These are phyloP conservation scores for Enteromius fasciolatus DNA, from an alignment of 2,797 vertebrate species.

Conservation along the genomic window DNA sequence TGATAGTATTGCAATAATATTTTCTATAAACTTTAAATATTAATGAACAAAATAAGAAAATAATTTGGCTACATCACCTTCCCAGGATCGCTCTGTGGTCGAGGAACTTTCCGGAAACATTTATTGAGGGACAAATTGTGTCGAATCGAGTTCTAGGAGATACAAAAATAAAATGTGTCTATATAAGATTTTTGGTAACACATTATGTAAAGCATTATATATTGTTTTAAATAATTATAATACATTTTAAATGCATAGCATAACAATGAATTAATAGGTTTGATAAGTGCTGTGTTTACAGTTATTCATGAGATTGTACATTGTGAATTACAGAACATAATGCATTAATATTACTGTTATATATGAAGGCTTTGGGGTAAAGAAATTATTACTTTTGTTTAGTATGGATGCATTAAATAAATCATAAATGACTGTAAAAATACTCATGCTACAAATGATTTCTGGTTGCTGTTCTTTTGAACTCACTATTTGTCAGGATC, in stretches of 20 bases:
- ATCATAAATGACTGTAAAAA: not conserved
- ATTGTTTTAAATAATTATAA: not conserved
- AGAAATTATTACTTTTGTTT: not conserved
- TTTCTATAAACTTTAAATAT: not conserved
- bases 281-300: not conserved
- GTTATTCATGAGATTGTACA: not conserved
- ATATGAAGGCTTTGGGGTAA: not conserved
- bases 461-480: not conserved
- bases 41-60: not conserved
- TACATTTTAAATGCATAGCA: not conserved
- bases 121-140: conserved; percentile 98
- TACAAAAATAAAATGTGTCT: not conserved
- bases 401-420: not conserved
- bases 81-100: conserved; percentile 93
- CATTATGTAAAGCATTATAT: not conserved
- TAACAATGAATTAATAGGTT: not conserved
- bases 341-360: not conserved
- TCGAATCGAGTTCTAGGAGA: conserved; percentile 93
- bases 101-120: conserved; percentile 96
- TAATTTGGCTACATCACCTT: conserved; percentile 81
- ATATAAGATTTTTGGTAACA: not conserved
- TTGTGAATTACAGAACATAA: not conserved
- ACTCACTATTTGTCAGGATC: not conserved
- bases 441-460: not conserved
- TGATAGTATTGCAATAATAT: not conserved